Percentiles rank a stretch among this genome's conserved stretches.
phyloP scores from a whole-genome alignment of 2,797 vertebrate species.

The Sebastes jordani region DNA sequence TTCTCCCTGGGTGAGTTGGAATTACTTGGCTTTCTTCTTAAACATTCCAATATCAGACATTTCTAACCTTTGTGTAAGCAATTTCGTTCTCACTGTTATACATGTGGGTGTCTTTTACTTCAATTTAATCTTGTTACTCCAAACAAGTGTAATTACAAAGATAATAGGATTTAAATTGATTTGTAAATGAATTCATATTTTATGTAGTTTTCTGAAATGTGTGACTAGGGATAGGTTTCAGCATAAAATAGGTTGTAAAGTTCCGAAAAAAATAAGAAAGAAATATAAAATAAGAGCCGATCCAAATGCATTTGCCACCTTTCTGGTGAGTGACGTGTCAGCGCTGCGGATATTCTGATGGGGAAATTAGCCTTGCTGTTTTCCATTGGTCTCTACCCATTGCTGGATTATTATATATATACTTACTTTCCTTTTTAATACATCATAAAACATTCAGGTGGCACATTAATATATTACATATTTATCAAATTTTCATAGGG shows the following conservation, averaged over 20 bases:
- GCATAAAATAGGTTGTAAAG: not conserved
- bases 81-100: not conserved
- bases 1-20: constrained; percentile 92
- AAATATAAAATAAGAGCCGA: not conserved
- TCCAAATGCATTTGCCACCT: not conserved
- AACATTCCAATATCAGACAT: not conserved
- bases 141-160: not conserved
- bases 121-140: not conserved
- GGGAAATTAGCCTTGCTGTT: not conserved
- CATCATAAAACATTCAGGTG: not conserved
- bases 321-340: not conserved
- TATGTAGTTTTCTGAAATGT: not conserved
- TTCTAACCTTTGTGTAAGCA: not conserved
- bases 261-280: not conserved
- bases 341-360: not conserved
- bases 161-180: not conserved
- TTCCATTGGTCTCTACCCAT: not conserved
- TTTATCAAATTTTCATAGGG: not conserved
- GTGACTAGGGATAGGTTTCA: not conserved
- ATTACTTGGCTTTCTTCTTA: not conserved
- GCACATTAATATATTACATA: not conserved
- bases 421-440: not conserved
- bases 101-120: not conserved
- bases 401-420: not conserved
- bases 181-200: not conserved